Conservation (phyloP, 2,797 vertebrate genomes). For the Girardinus metallicus region DNA sequence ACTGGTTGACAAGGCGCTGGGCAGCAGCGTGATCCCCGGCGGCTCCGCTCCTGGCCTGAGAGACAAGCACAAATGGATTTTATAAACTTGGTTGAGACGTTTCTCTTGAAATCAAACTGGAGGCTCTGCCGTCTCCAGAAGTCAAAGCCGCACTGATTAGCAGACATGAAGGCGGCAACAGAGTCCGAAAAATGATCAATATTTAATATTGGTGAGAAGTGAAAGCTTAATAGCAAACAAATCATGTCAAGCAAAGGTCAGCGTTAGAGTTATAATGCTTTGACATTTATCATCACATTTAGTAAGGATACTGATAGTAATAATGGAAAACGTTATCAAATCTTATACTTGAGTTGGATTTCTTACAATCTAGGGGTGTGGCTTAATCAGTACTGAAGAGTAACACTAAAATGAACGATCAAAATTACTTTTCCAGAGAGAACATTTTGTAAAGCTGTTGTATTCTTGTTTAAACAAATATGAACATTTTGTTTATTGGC, state of each 20-base stretch:
- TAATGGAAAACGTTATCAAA: not conserved
- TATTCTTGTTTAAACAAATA: not conserved
- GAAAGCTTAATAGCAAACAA: constrained; percentile 31
- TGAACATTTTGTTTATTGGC: not conserved
- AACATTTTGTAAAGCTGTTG: not conserved
- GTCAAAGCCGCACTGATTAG: constrained; percentile 9
- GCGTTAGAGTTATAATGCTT: constrained; percentile 17
- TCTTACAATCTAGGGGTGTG: not conserved
- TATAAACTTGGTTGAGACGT: constrained; percentile 14
- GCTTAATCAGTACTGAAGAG: not conserved
- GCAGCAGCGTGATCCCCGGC: constrained; percentile 73
- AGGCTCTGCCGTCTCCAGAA: constrained; percentile 1
- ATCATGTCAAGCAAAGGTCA: constrained; percentile 29
- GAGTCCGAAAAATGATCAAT: constrained; percentile 18
- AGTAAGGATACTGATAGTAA: not conserved
- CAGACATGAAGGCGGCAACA: constrained; percentile 10
- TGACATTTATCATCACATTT: constrained; percentile 4
- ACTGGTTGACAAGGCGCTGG: constrained; percentile 66
- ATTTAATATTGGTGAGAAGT: constrained; percentile 31
- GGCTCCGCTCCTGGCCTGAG: constrained; percentile 67
- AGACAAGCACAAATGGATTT: constrained; percentile 41
- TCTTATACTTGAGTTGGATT: not conserved
- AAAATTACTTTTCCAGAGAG: not conserved
- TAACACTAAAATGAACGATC: not conserved
- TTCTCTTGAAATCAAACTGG: constrained; percentile 12